phyloP scores from a whole-genome alignment of 1,140 invertebrate species.

The Nasonia vitripennis region DNA sequence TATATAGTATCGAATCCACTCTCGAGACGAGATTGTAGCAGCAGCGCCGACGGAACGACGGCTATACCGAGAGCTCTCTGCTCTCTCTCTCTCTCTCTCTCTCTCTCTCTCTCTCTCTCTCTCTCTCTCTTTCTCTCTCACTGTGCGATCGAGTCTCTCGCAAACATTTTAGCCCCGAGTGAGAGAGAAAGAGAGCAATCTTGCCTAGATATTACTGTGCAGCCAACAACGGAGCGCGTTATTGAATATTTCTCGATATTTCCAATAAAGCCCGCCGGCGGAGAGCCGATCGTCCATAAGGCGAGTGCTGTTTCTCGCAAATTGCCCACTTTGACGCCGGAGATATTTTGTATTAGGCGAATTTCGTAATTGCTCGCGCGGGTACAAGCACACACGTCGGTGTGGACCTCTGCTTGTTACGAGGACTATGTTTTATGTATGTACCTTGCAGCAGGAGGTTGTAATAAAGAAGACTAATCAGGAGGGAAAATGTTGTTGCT shows the following conservation, averaged over 20 bases:
- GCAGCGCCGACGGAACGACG: slow-evolving; percentile 46
- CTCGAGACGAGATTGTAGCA: slow-evolving; percentile 63
- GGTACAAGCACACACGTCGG: neutral
- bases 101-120: neutral
- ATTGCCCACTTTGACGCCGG: slow-evolving; percentile 37
- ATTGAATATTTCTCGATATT: slow-evolving; percentile 54
- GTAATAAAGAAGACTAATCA: slow-evolving; percentile 37
- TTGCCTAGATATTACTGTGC: slow-evolving; percentile 44
- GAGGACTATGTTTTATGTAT: slow-evolving; percentile 27
- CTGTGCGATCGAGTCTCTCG: neutral
- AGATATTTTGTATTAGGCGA: slow-evolving; percentile 46
- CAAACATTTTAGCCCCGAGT: slow-evolving; percentile 2
- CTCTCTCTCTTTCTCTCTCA: no score
- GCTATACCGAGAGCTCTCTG: slow-evolving; percentile 1
- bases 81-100: neutral
- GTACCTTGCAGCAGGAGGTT: neutral
- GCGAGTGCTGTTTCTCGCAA: slow-evolving; percentile 5
- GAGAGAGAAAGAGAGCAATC: neutral
- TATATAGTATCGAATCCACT: slow-evolving; percentile 64
- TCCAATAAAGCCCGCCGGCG: slow-evolving; percentile 42
- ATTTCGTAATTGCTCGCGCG: slow-evolving; percentile 43
- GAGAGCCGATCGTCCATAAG: neutral
- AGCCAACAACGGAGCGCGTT: slow-evolving; percentile 22
- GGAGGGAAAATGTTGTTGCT: slow-evolving; percentile 13
- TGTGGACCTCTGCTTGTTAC: slow-evolving; percentile 1